These are phyloP conservation scores for Ophion costatus DNA, from an alignment of 2,888 invertebrate species.

Conservation along the genomic window DNA sequence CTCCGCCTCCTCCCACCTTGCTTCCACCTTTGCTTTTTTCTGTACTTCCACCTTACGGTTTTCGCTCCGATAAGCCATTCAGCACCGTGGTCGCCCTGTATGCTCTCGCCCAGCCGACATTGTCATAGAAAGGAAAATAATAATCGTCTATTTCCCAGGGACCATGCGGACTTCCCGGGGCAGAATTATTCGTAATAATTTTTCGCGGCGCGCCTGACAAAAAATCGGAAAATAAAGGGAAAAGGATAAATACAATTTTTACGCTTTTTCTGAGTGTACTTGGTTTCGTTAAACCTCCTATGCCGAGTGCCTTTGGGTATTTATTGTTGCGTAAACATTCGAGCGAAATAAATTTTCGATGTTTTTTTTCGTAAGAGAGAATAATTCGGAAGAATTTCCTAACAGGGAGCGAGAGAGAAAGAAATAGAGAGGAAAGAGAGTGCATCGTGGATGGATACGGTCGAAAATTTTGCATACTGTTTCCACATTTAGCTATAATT, in stretches of 20 bases:
- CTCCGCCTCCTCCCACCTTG: not conserved
- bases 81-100: not conserved
- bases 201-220: slow-evolving; percentile 1
- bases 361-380: too few relatives aligned
- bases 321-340: slow-evolving; percentile 25
- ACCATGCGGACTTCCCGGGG: slow-evolving; percentile 20
- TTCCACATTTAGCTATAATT: slow-evolving; percentile 16
- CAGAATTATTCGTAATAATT: slow-evolving; percentile 45
- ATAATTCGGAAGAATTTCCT: not conserved
- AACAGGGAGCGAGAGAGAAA: not conserved
- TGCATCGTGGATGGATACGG: slow-evolving; percentile 14
- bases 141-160: slow-evolving; percentile 9
- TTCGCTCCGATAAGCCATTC: slow-evolving; percentile 23
- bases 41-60: slow-evolving; percentile 2
- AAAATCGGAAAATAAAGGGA: not conserved
- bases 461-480: not conserved
- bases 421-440: not conserved
- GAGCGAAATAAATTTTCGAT: not conserved
- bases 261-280: slow-evolving; percentile 14
- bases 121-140: slow-evolving; percentile 23
- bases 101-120: not conserved
- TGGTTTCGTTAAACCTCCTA: not conserved
- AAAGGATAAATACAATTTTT: slow-evolving; percentile 25
- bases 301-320: slow-evolving; percentile 24
- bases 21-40: not conserved